Evolutionary conservation across 2,113 vertebrate genomes (phyloP).

Genomic region (Dissostichus mawsoni): DNA sequence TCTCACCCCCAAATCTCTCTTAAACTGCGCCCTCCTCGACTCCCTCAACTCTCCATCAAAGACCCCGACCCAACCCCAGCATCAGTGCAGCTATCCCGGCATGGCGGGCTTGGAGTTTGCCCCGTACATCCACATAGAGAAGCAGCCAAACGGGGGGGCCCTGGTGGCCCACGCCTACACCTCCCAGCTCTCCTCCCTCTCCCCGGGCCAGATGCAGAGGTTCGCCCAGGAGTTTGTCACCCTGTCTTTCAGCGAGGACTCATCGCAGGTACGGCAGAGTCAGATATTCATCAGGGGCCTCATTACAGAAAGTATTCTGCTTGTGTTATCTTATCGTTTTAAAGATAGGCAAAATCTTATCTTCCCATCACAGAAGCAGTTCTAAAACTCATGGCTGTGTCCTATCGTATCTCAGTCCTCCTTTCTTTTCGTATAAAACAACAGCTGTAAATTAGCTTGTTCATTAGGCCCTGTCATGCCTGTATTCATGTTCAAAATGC

Average conservation of each 20-base stretch:
- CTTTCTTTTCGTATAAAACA: no score
- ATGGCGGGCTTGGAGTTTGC: slow-evolving; percentile 92
- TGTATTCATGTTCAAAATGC: no score
- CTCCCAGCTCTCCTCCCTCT: slow-evolving; percentile 92
- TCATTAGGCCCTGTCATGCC: no score
- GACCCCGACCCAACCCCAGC: slow-evolving; percentile 71
- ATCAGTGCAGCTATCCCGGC: slow-evolving; percentile 73
- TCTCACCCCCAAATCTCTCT: slow-evolving; percentile 16
- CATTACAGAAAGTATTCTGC: no score
- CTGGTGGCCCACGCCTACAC: slow-evolving; percentile 94
- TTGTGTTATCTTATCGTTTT: no score
- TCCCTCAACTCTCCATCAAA: slow-evolving; percentile 75
- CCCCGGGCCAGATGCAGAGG: slow-evolving; percentile 91
- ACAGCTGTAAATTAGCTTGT: no score
- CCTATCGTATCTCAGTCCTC: no score
- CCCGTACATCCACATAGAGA: slow-evolving; percentile 93
- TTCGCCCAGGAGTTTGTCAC: slow-evolving; percentile 97
- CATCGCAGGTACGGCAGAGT: slow-evolving; percentile 76
- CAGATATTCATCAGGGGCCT: background rate
- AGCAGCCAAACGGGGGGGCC: slow-evolving; percentile 97
- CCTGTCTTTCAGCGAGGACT: slow-evolving; percentile 94
- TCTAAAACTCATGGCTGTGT: no score
- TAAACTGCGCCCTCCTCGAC: slow-evolving; percentile 43
- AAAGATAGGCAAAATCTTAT: no score
- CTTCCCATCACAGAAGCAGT: no score